phyloP scores from a whole-genome alignment of 2,113 vertebrate genomes.

The Sebastes fasciatus region DNA sequence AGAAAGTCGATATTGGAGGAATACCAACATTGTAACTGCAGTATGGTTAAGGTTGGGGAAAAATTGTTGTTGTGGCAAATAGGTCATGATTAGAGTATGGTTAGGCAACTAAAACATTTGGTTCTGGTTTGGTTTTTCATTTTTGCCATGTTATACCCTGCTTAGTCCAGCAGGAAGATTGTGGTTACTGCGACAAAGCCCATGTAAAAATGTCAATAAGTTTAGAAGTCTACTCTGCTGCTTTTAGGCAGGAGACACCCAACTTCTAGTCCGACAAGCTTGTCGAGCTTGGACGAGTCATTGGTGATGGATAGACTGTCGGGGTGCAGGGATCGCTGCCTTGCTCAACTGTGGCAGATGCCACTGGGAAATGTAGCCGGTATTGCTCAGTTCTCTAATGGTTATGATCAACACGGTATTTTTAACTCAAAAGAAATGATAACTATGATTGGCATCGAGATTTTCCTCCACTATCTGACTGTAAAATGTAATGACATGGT shows the following conservation, averaged over 20 bases:
- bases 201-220: neutral
- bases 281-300: too few species aligned
- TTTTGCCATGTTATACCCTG: neutral
- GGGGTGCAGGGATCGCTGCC: too few species aligned
- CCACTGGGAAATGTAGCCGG: neutral
- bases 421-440: neutral
- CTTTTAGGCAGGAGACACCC: neutral
- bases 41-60: neutral
- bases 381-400: neutral
- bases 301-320: too few species aligned
- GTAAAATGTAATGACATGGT: constrained; percentile 10
- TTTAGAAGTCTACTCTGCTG: neutral
- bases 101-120: neutral
- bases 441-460: neutral
- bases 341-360: too few species aligned
- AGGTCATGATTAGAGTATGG: neutral
- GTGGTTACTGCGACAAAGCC: neutral
- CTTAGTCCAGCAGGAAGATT: neutral
- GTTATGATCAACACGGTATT: neutral
- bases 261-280: too few species aligned
- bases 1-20: neutral
- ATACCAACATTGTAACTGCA: neutral
- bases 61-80: neutral
- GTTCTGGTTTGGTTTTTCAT: neutral
- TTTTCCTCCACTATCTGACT: neutral